Conservation (phyloP, 2,113 vertebrate genomes). For the Camarhynchus parvulus region DNA sequence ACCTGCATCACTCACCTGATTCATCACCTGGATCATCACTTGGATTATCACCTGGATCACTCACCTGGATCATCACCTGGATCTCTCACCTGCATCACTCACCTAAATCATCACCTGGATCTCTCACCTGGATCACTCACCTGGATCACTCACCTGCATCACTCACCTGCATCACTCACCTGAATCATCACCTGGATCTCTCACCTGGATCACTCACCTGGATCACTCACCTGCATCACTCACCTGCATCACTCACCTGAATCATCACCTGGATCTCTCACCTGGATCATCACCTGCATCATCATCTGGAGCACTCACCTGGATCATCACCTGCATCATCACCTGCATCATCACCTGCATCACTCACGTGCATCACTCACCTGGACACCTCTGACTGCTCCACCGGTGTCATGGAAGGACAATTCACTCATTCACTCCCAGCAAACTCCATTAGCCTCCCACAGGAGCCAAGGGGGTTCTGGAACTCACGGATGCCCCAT, state of each 20-base stretch:
- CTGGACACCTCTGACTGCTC: not conserved
- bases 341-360: not conserved
- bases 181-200: not conserved
- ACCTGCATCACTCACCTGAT: no score
- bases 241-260: no score
- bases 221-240: no score
- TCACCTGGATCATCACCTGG: no score
- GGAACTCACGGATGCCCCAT: conserved; percentile 46
- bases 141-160: not conserved
- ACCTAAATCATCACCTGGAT: no score
- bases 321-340: not conserved
- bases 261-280: no score
- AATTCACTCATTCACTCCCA: conserved; percentile 7
- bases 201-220: not conserved
- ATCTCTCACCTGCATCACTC: no score
- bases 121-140: not conserved
- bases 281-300: no score
- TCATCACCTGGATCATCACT: no score
- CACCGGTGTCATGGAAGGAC: not conserved
- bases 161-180: not conserved
- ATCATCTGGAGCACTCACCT: not conserved
- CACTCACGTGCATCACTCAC: not conserved
- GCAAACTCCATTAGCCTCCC: conserved; percentile 43
- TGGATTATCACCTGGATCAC: no score
- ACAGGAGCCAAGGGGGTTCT: conserved; percentile 24